Evolutionary conservation across 1,140 invertebrate species (phyloP).

Genomic region (Euglossa dilemma): DNA sequence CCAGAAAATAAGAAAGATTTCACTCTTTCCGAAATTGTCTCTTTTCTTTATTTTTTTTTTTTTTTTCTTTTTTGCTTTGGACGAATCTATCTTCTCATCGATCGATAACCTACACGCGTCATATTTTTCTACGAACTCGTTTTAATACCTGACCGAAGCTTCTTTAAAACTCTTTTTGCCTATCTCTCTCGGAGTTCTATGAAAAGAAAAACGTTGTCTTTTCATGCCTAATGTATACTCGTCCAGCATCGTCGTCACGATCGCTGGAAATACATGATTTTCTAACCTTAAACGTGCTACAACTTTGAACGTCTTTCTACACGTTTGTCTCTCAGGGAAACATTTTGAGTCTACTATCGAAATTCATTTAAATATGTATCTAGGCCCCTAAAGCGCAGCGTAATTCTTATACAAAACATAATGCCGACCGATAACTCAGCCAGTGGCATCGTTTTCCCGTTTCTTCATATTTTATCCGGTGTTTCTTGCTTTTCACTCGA

Average conservation of each 20-base stretch:
- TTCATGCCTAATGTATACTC: neutral
- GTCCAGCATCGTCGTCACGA: too few species aligned
- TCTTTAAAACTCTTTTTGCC: neutral
- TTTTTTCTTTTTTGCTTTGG: neutral
- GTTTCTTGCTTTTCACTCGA: neutral
- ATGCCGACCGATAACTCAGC: constrained; percentile 19
- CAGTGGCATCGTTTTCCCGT: constrained; percentile 10
- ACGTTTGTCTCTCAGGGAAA: constrained; percentile 8
- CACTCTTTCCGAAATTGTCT: constrained; percentile 31
- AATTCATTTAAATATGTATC: constrained; percentile 27
- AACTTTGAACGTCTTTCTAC: neutral
- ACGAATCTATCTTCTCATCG: neutral
- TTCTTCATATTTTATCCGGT: neutral
- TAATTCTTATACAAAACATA: constrained; percentile 17
- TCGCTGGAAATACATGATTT: neutral
- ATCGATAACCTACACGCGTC: constrained; percentile 8
- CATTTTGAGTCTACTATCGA: constrained; percentile 12
- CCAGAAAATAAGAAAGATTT: constrained; percentile 54
- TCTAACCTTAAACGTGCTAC: constrained; percentile 4
- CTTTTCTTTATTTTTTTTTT: too few species aligned
- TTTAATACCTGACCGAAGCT: neutral
- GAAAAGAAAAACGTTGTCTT: neutral
- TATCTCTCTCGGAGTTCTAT: neutral
- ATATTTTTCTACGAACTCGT: neutral
- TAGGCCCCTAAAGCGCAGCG: constrained; percentile 29